Evolutionary conservation across 2,797 vertebrate species (phyloP), one percentile per base, ranked within the genome.

Genomic region (Sciaenops ocellatus): DNA sequence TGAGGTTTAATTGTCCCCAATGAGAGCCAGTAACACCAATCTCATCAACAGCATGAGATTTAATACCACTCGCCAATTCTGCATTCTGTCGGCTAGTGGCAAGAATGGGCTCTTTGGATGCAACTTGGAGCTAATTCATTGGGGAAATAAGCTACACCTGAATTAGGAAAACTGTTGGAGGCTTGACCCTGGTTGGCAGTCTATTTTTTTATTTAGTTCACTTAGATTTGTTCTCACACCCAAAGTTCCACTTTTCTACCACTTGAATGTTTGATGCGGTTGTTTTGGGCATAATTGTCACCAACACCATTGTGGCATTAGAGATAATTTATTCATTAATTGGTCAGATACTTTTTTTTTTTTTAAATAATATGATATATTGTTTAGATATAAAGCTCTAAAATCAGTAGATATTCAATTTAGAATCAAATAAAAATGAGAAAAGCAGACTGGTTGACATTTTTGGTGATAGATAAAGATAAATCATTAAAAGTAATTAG

Each of bases 1-100:
- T 4, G 51, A 56, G 72, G 54, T 86, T 86, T 88, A 90, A 90
- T 88, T 89, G 87, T 86, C 82, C 85, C 81, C 83, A 44, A 79
- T 83, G 84, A 79, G 72, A 86, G 83, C 57, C 68, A 56, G 78
- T 78, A 84, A 72, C 80, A 86, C 72, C 22, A 26, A 79, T 82
- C 87, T 85, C 84, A 90, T 86, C 86, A 83, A 30, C 82, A 68
- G 79, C 55, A 1, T 34, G 51, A 73, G 77, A 60, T 88, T 87
- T 86, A 87, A 83, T 55, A 60, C 71, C 1, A 50, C 62, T 80
- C 64, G 42, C 59, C 70, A 63, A 67, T 82, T 74, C 78, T 79
- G 80, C 52, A 77, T 84, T 79, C 69, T 75, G 70, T 24, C 9
- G 15, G 77, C 71, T 17, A 1, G 68, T 62, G 38, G 70, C 42